These are phyloP conservation scores for Pteropus rufus DNA, from an alignment of 2,797 vertebrate genomes.

Conservation along the genomic window DNA sequence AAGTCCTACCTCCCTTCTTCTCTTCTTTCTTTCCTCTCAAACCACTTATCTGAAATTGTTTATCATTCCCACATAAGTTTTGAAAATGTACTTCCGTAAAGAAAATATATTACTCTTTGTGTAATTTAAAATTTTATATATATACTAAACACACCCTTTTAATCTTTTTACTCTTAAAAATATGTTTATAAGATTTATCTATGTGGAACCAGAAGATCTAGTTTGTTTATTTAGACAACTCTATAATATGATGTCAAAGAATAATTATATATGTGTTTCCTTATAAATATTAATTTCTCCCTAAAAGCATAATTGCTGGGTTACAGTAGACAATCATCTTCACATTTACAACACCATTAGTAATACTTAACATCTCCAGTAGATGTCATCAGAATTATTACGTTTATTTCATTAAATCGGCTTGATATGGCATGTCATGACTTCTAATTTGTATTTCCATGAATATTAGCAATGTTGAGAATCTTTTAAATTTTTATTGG, in stretches of 20 bases:
- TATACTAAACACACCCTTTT: neutral
- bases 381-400: constrained; percentile 19
- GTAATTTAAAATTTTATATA: neutral
- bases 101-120: neutral
- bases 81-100: neutral
- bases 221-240: neutral
- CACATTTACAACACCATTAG: neutral
- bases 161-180: neutral
- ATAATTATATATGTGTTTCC: neutral
- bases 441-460: neutral
- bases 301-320: neutral
- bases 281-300: neutral
- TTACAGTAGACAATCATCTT: neutral
- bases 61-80: neutral
- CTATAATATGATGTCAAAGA: neutral
- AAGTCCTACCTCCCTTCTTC: neutral
- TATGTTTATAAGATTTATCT: neutral
- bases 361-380: constrained; percentile 14
- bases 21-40: neutral
- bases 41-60: neutral
- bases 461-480: neutral
- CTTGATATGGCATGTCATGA: neutral
- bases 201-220: neutral
- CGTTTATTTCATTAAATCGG: neutral
- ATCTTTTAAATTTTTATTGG: neutral